Evolutionary conservation across 2,888 invertebrate genomes (phyloP).

Genomic region (Coenonympha arcania): DNA sequence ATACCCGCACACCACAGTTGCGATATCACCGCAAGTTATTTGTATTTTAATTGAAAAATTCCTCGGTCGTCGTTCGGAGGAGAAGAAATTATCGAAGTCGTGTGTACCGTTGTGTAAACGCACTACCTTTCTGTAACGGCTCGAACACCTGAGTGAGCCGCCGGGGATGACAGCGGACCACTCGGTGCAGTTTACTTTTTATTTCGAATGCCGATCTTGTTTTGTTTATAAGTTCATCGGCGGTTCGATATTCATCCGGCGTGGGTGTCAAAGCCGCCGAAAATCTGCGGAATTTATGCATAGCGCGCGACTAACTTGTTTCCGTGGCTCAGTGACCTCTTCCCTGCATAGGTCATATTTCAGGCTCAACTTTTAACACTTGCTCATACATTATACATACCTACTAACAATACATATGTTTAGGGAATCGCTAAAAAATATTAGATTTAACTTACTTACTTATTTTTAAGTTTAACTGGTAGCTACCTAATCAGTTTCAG

Average conservation of each 20-base stretch:
- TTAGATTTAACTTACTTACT: too few relatives aligned
- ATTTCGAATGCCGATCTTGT: conserved; percentile 41
- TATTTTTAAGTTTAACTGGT: too few relatives aligned
- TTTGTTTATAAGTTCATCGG: conserved; percentile 35
- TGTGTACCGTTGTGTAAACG: conserved; percentile 25
- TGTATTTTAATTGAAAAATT: conserved; percentile 58
- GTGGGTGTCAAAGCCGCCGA: conserved; percentile 15
- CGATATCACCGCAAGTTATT: conserved; percentile 52
- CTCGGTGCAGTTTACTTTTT: conserved; percentile 52
- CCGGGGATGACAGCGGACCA: conserved; percentile 43
- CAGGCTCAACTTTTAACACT: too few relatives aligned
- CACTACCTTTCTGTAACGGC: conserved; percentile 55
- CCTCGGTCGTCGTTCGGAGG: conserved; percentile 35
- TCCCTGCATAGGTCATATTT: too few relatives aligned
- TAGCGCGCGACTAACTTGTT: neutral
- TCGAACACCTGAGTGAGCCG: conserved; percentile 48
- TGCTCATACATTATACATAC: too few relatives aligned
- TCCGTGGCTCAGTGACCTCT: neutral
- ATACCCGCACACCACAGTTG: conserved; percentile 44
- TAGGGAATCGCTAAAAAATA: too few relatives aligned
- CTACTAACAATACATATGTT: too few relatives aligned
- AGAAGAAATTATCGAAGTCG: conserved; percentile 28
- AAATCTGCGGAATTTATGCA: conserved; percentile 21
- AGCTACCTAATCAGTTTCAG: too few relatives aligned
- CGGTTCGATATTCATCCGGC: conserved; percentile 31